These are phyloP conservation scores for Diachasma alloeum DNA, from an alignment of 1,140 invertebrate genomes.

Conservation along the genomic window DNA sequence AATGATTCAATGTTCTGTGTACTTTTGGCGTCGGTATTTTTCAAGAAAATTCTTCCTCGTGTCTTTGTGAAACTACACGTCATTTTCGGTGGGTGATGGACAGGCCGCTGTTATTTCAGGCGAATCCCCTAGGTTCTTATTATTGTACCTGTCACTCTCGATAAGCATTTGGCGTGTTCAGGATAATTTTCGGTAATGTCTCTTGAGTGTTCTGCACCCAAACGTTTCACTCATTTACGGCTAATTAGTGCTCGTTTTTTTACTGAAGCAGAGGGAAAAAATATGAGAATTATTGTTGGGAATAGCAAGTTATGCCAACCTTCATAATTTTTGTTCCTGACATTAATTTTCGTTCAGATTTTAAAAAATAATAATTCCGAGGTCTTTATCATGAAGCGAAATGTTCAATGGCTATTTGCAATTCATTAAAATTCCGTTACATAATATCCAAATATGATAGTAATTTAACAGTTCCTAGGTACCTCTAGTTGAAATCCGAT, in stretches of 20 bases:
- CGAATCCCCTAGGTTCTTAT: conserved; percentile 16
- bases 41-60: background rate
- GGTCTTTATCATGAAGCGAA: too few species aligned
- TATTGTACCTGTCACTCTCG: conserved; percentile 34
- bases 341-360: too few species aligned
- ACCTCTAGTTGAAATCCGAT: too few species aligned
- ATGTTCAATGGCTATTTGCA: too few species aligned
- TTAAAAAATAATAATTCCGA: too few species aligned
- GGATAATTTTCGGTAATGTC: conserved; percentile 32
- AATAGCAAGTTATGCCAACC: too few species aligned
- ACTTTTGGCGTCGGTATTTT: background rate
- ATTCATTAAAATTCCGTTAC: too few species aligned
- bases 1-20: background rate
- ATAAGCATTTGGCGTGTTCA: conserved; percentile 21
- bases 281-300: too few species aligned
- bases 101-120: conserved; percentile 28
- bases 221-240: conserved; percentile 8
- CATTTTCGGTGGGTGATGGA: conserved; percentile 12
- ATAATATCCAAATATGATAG: too few species aligned
- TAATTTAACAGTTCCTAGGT: too few species aligned
- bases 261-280: too few species aligned
- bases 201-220: background rate
- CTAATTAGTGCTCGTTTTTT: background rate
- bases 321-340: too few species aligned
- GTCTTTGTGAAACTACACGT: background rate